phyloP scores from a whole-genome alignment of 2,113 vertebrate genomes.

The Prionailurus viverrinus region DNA sequence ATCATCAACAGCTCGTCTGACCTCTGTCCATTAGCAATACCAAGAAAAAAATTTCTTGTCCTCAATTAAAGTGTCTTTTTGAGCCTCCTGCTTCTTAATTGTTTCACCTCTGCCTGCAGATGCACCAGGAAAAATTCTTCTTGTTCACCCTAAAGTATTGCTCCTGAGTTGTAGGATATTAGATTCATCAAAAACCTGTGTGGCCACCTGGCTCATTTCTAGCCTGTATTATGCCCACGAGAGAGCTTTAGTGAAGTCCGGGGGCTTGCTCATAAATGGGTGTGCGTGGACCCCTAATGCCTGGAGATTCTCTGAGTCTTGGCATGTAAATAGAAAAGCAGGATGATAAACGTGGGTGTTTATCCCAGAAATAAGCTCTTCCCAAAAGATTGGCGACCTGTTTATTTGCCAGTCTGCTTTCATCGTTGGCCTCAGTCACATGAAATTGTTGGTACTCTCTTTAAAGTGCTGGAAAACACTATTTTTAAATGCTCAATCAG shows the following conservation, averaged over 20 bases:
- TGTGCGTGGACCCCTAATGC: too few relatives aligned
- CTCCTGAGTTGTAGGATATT: background rate
- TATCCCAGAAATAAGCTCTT: background rate
- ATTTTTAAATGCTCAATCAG: background rate
- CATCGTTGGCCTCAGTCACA: background rate
- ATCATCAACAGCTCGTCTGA: background rate
- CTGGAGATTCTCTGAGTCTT: background rate
- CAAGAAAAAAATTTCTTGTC: background rate
- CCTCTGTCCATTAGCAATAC: constrained; percentile 23
- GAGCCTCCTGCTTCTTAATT: constrained; percentile 27
- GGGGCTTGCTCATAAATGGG: background rate
- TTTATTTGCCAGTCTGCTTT: background rate
- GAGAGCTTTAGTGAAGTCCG: background rate
- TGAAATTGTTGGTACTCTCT: background rate
- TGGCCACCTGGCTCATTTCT: background rate
- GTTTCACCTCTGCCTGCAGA: constrained; percentile 4
- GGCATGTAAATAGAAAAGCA: background rate
- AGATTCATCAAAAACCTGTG: background rate
- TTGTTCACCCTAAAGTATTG: background rate
- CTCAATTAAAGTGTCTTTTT: background rate
- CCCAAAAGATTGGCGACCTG: background rate
- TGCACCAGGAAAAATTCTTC: background rate
- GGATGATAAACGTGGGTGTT: background rate
- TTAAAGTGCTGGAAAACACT: background rate
- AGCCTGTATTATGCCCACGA: rapidly evolving